phyloP scores from a whole-genome alignment of 2,888 invertebrate species.

The Limulus polyphemus region DNA sequence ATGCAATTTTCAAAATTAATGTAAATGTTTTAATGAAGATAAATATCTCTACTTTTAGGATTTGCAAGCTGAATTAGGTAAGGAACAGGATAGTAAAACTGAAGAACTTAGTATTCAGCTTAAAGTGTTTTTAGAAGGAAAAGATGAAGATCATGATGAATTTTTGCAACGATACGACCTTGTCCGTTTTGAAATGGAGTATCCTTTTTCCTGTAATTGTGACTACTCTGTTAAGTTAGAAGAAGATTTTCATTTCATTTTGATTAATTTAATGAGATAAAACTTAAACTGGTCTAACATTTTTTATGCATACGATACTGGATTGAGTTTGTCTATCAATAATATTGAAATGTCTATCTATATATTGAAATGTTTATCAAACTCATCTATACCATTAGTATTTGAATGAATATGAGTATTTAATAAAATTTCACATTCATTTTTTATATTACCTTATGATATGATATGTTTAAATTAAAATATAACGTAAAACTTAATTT shows the following conservation, averaged over 20 bases:
- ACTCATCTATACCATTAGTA: too few species aligned
- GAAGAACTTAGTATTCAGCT: constrained; percentile 70
- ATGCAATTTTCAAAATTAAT: too few species aligned
- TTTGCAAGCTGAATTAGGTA: constrained; percentile 42
- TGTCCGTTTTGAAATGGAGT: constrained; percentile 75
- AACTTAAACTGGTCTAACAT: background rate
- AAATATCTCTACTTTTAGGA: constrained; percentile 13
- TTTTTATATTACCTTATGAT: too few species aligned
- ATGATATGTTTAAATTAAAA: too few species aligned
- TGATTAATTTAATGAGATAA: constrained; percentile 4
- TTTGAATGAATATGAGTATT: too few species aligned
- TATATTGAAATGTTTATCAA: too few species aligned
- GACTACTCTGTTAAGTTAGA: background rate
- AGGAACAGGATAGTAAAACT: constrained; percentile 47
- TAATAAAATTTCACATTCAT: too few species aligned
- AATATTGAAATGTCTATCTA: too few species aligned
- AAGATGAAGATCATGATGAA: constrained; percentile 87
- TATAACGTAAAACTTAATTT: too few species aligned
- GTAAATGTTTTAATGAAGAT: too few species aligned
- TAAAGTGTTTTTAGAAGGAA: constrained; percentile 72
- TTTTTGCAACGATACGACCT: constrained; percentile 83
- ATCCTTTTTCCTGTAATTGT: constrained; percentile 33
- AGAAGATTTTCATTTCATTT: constrained; percentile 4
- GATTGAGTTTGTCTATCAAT: too few species aligned
- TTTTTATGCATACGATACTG: too few species aligned